Conservation (phyloP, 2,113 vertebrate species). For the Collichthys lucidus region DNA sequence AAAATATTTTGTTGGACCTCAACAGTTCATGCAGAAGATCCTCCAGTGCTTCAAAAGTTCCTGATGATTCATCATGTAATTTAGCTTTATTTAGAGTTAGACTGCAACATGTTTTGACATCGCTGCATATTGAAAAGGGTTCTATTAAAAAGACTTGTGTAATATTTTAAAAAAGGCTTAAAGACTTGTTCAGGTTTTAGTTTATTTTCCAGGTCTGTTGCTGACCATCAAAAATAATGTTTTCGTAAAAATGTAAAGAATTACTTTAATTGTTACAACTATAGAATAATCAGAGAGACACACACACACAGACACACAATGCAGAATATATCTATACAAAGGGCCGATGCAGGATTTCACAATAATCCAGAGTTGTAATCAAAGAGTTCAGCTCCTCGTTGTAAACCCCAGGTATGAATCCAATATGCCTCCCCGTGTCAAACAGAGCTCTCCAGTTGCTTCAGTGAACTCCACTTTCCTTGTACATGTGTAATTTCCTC, state of each 20-base stretch:
- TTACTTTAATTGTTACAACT: neutral
- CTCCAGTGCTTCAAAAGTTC: too few species aligned
- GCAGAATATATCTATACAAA: neutral
- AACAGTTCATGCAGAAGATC: neutral
- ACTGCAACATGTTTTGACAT: too few species aligned
- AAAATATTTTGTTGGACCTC: neutral
- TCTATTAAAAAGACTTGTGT: too few species aligned
- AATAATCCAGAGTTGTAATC: neutral
- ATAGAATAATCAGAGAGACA: neutral
- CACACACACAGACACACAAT: neutral
- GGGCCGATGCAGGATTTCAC: neutral
- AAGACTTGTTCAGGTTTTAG: too few species aligned
- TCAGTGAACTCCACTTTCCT: constrained; percentile 35
- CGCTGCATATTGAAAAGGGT: too few species aligned
- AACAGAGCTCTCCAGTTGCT: constrained; percentile 9
- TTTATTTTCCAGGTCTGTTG: too few species aligned
- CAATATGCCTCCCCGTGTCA: constrained; percentile 20
- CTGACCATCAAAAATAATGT: too few species aligned
- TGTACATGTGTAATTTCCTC: constrained; percentile 54
- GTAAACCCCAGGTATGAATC: neutral
- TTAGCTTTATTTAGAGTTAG: too few species aligned
- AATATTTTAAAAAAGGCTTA: too few species aligned
- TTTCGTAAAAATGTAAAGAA: too few species aligned
- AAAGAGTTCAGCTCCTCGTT: neutral
- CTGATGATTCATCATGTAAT: too few species aligned